Evolutionary conservation across 2,888 invertebrate genomes (phyloP), one percentile per base, ranked within the genome.

Genomic region (Phymatocera aterrima): DNA sequence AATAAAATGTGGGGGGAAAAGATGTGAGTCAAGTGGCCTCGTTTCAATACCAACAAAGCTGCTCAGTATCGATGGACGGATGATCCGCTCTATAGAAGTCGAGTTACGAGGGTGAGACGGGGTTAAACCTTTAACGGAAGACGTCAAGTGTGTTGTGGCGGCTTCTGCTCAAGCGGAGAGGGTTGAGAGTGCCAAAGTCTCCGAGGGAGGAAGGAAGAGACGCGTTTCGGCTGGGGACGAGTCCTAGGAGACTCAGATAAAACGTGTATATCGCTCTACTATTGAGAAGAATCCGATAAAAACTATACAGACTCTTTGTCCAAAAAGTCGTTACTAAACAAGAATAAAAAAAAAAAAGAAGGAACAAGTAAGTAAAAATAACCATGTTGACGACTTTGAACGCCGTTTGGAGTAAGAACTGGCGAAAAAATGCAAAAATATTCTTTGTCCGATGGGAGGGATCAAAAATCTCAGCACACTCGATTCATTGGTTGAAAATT

Each of bases 131-230:
- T 75, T 57, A 75, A 75, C 74, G 54, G 77, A 77, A 51, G 80
- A 84, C 83, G 83, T 85, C 85, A 82, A 81, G 81, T 83, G 83
- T 82, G 81, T 82, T 83, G 83, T 80, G 80, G 82, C 79, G 78
- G 81, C 80, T 84, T 84, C 83, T 82, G 83, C 60, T 81, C 68
- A 78, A 84, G 82, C 80, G 81, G 83, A 83, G 83, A 84, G 84
- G 83, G 83, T 84, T 84, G 77, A 78, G 81, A 81, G 80, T 80
- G 80, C 79, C 79, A 78, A 80, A 79, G 79, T 77, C 72, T 48
- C n/a, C 6, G 34, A 68, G 68, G 68, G 31, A 72, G 24, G 43
- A 68, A 68, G 21, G 15, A 24, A 24, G 12, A 43, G 40, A 8
- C 21, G 34, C 40, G 37, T 3, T 3, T 40, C 40, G 34, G 65